phyloP scores from a whole-genome alignment of 2,888 invertebrate species.

The Melipona beecheii region DNA sequence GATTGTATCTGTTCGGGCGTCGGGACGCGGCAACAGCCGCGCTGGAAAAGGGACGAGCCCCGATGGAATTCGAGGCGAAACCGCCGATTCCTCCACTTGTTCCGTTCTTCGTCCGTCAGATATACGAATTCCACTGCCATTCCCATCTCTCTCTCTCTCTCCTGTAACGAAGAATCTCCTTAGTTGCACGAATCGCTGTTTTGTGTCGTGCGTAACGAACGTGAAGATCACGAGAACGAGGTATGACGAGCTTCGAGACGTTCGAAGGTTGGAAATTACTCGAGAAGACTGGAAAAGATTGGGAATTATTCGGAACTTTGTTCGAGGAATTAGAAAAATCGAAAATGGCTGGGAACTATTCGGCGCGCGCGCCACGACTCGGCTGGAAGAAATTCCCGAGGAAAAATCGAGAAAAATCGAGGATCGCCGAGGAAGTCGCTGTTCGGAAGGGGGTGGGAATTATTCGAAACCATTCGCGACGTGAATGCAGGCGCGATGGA shows the following conservation, averaged over 20 bases:
- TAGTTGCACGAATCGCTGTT: not conserved
- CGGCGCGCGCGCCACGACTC: not conserved
- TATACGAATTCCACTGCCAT: conserved; percentile 17
- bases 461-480: not conserved
- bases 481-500: not conserved
- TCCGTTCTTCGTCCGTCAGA: not conserved
- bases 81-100: conserved; percentile 42
- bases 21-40: conserved; percentile 45
- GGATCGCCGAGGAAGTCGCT: too few species aligned
- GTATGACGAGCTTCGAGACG: too few species aligned
- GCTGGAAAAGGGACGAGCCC: conserved; percentile 61
- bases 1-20: conserved; percentile 67
- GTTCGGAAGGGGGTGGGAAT: not conserved
- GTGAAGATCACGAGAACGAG: too few species aligned
- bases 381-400: not conserved
- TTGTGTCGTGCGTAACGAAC: too few species aligned
- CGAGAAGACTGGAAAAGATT: too few species aligned
- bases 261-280: too few species aligned
- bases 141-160: not conserved
- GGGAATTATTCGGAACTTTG: too few species aligned
- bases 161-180: not conserved
- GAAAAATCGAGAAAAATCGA: not conserved
- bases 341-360: too few species aligned
- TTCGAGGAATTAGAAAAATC: too few species aligned
- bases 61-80: conserved; percentile 63